Percentiles rank a stretch among this genome's conserved stretches.
These are phyloP conservation scores for Mythimna ferrago DNA, from an alignment of 2,888 invertebrate genomes.

Conservation along the genomic window DNA sequence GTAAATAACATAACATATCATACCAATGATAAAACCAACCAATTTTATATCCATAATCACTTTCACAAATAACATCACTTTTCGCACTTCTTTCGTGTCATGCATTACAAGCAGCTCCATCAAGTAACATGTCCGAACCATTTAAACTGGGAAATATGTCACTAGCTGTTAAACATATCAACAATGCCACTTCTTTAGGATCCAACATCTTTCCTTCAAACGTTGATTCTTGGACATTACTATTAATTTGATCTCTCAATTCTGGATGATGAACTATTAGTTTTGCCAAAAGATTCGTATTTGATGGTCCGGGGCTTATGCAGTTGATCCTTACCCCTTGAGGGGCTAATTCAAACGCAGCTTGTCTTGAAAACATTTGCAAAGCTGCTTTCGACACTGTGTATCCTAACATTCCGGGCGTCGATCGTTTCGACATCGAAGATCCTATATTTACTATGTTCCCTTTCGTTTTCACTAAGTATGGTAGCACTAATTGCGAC, in stretches of 20 bases:
- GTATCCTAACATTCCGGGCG: conserved; percentile 71
- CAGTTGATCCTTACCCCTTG: conserved; percentile 77
- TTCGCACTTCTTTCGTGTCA: conserved; percentile 17
- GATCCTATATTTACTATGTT: conserved; percentile 76
- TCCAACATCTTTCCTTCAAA: conserved; percentile 71
- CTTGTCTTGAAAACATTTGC: conserved; percentile 71
- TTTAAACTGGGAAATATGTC: conserved; percentile 75
- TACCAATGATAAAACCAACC: conserved; percentile 9
- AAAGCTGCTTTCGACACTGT: conserved; percentile 73
- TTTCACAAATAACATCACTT: not conserved
- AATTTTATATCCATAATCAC: conserved; percentile 3
- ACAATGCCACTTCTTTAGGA: conserved; percentile 71
- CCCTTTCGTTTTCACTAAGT: conserved; percentile 75
- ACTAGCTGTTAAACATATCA: conserved; percentile 75
- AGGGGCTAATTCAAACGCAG: conserved; percentile 70
- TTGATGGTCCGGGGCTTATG: conserved; percentile 73
- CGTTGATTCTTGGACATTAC: conserved; percentile 55
- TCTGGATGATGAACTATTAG: conserved; percentile 62
- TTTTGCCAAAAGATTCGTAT: conserved; percentile 70
- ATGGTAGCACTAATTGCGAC: conserved; percentile 72
- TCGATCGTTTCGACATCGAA: conserved; percentile 68
- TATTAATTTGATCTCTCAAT: conserved; percentile 53
- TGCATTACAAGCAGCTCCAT: conserved; percentile 69
- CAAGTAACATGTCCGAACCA: conserved; percentile 73
- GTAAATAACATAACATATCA: not conserved